Percentiles rank a stretch among this genome's conserved stretches.
Conservation (phyloP, 2,888 invertebrate species). For the Tolmerus cingulatus region DNA sequence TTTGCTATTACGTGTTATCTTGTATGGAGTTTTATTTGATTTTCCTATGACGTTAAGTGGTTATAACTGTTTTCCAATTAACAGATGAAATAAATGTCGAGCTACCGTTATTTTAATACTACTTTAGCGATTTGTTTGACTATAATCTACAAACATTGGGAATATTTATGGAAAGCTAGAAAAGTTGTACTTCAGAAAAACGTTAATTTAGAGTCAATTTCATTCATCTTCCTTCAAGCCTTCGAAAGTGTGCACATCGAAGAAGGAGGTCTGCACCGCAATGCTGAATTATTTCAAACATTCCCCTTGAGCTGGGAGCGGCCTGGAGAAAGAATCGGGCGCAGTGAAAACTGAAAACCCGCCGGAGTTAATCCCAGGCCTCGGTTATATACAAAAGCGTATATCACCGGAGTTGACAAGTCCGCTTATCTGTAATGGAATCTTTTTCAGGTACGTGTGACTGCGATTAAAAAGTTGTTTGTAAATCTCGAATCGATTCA, state of each 20-base stretch:
- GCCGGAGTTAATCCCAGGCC: neutral
- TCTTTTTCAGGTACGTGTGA: constrained; percentile 29
- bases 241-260: neutral
- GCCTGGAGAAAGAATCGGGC: neutral
- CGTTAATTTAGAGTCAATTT: neutral
- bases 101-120: neutral
- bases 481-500: constrained; percentile 31
- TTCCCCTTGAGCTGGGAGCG: neutral
- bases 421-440: constrained; percentile 33
- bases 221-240: neutral
- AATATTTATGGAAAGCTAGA: neutral
- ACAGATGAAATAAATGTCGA: neutral
- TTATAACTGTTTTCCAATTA: neutral
- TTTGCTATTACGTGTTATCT: neutral
- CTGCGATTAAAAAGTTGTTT: constrained; percentile 41
- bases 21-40: neutral
- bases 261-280: neutral
- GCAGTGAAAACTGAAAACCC: neutral
- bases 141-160: neutral
- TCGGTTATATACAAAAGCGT: constrained; percentile 23
- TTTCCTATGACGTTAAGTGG: too few species aligned
- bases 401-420: constrained; percentile 35
- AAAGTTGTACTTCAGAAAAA: neutral
- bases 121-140: neutral
- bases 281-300: neutral